Conservation (phyloP, 2,113 vertebrate genomes). For the Podilymbus podiceps region DNA sequence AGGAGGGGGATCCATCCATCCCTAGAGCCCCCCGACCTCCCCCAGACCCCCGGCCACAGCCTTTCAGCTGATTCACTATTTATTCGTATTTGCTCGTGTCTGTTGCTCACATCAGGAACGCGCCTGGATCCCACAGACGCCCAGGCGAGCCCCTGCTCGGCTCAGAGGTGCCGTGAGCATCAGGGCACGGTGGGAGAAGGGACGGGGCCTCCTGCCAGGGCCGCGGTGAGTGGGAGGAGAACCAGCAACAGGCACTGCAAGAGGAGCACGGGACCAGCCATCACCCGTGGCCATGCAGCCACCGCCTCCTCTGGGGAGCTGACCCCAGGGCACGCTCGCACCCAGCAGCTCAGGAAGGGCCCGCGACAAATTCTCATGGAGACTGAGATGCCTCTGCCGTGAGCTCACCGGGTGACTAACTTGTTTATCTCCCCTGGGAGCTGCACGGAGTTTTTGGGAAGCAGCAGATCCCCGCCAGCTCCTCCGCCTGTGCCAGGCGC, state of each 20-base stretch:
- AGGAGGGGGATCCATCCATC: background rate
- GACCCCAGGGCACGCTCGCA: background rate
- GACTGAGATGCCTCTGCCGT: slow-evolving; percentile 14
- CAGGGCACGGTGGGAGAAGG: background rate
- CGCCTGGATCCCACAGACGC: background rate
- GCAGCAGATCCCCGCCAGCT: background rate
- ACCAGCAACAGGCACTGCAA: background rate
- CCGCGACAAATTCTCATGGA: slow-evolving; percentile 36
- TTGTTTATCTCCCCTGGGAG: slow-evolving; percentile 40
- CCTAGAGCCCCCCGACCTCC: no score
- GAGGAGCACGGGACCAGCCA: background rate
- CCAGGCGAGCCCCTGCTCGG: accelerated
- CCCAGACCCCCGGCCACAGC: background rate
- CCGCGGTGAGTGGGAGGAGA: accelerated
- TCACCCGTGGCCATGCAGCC: background rate
- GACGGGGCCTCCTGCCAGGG: background rate
- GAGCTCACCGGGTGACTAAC: slow-evolving; percentile 46
- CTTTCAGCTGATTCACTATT: no score
- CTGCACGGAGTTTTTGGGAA: background rate
- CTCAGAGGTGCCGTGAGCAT: no score
- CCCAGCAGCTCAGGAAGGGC: background rate
- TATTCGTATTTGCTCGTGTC: no score
- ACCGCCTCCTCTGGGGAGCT: background rate
- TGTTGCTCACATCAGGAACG: no score
- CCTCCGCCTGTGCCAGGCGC: background rate